phyloP scores from a whole-genome alignment of 2,113 vertebrate species.

The Saguinus imperator region DNA sequence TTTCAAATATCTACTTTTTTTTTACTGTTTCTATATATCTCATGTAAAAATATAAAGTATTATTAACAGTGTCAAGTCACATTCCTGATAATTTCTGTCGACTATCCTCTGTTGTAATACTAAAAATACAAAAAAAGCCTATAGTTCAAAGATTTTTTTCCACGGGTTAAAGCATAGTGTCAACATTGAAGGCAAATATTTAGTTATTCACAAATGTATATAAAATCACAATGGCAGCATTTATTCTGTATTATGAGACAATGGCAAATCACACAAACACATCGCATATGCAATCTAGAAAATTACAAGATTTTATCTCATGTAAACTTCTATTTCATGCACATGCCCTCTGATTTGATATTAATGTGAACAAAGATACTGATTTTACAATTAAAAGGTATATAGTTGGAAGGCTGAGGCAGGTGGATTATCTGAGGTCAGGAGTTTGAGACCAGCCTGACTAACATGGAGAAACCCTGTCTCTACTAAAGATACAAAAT shows the following conservation, averaged over 20 bases:
- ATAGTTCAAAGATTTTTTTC: background rate
- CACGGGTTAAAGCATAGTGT: background rate
- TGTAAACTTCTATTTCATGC: conserved; percentile 38
- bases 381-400: conserved; percentile 15
- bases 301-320: background rate
- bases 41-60: conserved; percentile 45
- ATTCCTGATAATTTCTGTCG: background rate
- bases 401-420: background rate
- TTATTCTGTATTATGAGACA: background rate
- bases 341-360: background rate
- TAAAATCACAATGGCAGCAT: background rate
- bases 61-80: conserved; percentile 15
- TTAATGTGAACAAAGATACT: background rate
- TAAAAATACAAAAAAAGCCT: conserved; percentile 42
- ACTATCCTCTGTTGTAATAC: background rate
- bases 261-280: background rate
- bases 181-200: background rate
- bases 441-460: too few relatives aligned
- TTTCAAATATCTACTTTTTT: conserved; percentile 8
- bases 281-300: background rate
- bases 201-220: background rate
- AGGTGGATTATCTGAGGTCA: too few relatives aligned
- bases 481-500: too few relatives aligned
- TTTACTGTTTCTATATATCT: conserved; percentile 2
- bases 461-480: too few relatives aligned